Conservation (phyloP, 30 jellyfish, hydroid and myxozoan species). For the Rhopilema esculentum region DNA sequence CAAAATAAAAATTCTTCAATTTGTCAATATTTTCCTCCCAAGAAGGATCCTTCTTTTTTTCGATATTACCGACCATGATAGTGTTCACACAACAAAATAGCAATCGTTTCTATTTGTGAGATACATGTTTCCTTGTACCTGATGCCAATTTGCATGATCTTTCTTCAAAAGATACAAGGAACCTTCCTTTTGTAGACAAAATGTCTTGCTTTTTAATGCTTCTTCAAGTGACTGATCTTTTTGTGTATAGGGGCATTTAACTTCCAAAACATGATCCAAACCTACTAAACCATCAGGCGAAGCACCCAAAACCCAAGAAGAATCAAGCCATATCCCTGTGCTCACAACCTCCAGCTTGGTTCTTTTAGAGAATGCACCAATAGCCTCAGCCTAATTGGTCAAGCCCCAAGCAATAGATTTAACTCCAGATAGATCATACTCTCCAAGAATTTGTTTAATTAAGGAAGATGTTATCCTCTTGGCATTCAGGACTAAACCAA, state of each 20-base stretch:
- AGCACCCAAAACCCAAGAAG: slow-evolving; percentile 30
- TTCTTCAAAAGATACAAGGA: slow-evolving; percentile 1
- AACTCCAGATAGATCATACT: slow-evolving; percentile 31
- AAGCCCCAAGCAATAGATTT: slow-evolving; percentile 54
- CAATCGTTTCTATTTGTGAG: slow-evolving; percentile 17
- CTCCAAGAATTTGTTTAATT: slow-evolving; percentile 1
- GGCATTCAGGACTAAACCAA: slow-evolving; percentile 25
- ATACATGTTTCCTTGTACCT: slow-evolving; percentile 23
- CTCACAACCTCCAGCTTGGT: background rate
- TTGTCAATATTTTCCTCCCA: slow-evolving; percentile 9
- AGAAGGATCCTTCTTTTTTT: slow-evolving; percentile 2
- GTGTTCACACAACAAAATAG: slow-evolving; percentile 27
- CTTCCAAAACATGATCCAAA: slow-evolving; percentile 19
- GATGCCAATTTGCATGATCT: slow-evolving; percentile 24
- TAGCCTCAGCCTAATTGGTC: slow-evolving; percentile 46
- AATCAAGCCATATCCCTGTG: slow-evolving; percentile 18
- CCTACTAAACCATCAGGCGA: slow-evolving; percentile 41
- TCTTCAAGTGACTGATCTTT: slow-evolving; percentile 33
- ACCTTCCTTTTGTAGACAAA: slow-evolving; percentile 10
- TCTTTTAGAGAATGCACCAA: slow-evolving; percentile 22
- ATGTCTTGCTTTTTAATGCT: slow-evolving; percentile 1
- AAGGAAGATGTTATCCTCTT: slow-evolving; percentile 44
- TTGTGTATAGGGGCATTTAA: slow-evolving; percentile 45
- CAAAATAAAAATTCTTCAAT: background rate
- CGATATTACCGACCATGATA: background rate